Conservation (phyloP, 92 coral and sea anemone species). For the Porites lobata region DNA sequence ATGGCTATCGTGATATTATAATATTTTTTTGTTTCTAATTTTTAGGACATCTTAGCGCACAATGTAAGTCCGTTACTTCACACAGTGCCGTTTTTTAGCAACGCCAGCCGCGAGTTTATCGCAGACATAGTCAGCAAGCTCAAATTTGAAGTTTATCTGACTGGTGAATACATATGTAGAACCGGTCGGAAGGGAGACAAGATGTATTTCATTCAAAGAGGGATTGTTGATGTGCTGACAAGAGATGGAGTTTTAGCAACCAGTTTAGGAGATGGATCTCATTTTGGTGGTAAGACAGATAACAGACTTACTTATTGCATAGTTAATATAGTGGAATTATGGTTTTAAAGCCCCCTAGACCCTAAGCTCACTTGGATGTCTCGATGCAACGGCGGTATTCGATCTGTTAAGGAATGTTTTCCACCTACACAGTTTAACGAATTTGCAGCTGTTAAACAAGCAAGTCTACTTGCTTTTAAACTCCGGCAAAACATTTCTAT, state of each 20-base stretch:
- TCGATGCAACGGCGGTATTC: no score
- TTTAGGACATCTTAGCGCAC: slow-evolving; percentile 89
- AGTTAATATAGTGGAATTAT: no score
- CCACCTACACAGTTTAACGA: no score
- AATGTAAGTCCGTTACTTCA: slow-evolving; percentile 86
- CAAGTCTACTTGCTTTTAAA: no score
- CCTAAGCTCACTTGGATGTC: no score
- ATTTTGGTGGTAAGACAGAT: slow-evolving; percentile 89
- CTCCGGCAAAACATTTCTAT: no score
- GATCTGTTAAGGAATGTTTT: no score
- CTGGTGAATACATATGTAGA: slow-evolving; percentile 91
- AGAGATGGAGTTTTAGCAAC: slow-evolving; percentile 89
- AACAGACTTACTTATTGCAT: no score
- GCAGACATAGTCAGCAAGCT: slow-evolving; percentile 77
- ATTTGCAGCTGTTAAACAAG: no score
- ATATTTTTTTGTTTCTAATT: background rate
- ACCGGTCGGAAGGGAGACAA: slow-evolving; percentile 94
- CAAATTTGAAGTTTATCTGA: slow-evolving; percentile 92
- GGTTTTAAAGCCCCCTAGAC: no score
- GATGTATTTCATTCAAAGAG: slow-evolving; percentile 97
- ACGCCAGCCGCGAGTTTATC: slow-evolving; percentile 76
- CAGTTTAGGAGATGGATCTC: slow-evolving; percentile 97
- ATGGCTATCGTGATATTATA: no score
- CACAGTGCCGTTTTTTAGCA: slow-evolving; percentile 88
- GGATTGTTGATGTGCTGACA: slow-evolving; percentile 95